Evolutionary conservation across 2,113 vertebrate genomes (phyloP).

Genomic region (Vombatus ursinus): DNA sequence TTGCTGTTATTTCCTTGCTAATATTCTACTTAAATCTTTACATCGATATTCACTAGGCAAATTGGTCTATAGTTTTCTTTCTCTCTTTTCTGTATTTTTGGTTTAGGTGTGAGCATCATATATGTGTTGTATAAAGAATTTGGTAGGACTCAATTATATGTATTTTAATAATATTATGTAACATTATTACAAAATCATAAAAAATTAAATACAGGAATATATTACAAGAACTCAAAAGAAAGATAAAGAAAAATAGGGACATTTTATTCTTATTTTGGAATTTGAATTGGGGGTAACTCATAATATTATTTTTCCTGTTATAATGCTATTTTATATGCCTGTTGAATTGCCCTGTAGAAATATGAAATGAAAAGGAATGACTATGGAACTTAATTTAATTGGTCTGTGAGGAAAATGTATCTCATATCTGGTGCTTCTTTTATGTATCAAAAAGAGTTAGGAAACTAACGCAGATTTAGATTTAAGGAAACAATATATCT

Average conservation of each 20-base stretch:
- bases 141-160: not conserved
- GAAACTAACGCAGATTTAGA: not conserved
- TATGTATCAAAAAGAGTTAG: conserved; percentile 14
- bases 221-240: not conserved
- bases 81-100: not conserved
- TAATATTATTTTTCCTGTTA: conserved; percentile 18
- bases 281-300: not conserved
- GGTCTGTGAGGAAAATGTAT: not conserved
- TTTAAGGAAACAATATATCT: conserved; percentile 7
- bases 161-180: not conserved
- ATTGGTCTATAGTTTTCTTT: not conserved
- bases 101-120: not conserved
- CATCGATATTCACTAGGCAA: not conserved
- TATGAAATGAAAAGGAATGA: conserved; percentile 11
- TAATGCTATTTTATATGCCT: conserved; percentile 9
- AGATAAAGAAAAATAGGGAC: not conserved
- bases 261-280: conserved; percentile 2
- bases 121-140: not conserved
- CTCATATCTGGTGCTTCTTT: not conserved
- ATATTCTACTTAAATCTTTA: not conserved
- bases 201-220: not conserved
- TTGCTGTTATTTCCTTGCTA: not conserved
- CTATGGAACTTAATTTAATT: not conserved
- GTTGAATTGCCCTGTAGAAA: conserved; percentile 8
- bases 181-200: not conserved